phyloP scores from a whole-genome alignment of 2,888 invertebrate species.

The Diaphora mendica region DNA sequence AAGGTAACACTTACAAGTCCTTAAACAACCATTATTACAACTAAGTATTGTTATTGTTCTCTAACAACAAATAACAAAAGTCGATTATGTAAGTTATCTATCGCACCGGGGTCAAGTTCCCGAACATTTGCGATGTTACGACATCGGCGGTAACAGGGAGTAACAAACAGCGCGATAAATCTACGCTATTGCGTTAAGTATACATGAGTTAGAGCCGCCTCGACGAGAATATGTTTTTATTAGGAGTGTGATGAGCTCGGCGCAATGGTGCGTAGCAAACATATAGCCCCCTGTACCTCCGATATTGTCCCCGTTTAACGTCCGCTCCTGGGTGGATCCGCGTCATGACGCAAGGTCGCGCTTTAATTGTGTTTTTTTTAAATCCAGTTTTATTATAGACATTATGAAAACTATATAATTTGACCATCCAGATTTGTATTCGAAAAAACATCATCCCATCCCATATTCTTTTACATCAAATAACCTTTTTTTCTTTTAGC shows the following conservation, averaged over 20 bases:
- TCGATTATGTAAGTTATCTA: conserved; percentile 10
- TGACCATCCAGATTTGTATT: neutral
- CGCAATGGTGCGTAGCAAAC: conserved; percentile 37
- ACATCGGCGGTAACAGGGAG: conserved; percentile 27
- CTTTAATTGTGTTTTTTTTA: neutral
- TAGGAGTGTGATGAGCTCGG: conserved; percentile 39
- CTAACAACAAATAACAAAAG: conserved; percentile 6
- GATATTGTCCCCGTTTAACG: neutral
- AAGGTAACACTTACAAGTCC: neutral
- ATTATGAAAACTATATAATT: neutral
- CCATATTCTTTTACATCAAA: neutral
- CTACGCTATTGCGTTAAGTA: conserved; percentile 57
- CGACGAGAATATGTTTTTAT: conserved; percentile 65
- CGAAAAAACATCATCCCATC: neutral
- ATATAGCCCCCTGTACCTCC: conserved; percentile 17
- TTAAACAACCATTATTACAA: neutral
- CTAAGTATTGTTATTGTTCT: conserved; percentile 13
- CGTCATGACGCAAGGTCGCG: neutral
- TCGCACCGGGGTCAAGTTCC: neutral
- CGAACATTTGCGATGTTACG: neutral
- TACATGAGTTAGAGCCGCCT: conserved; percentile 48
- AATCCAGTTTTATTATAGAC: neutral
- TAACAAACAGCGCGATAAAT: conserved; percentile 68
- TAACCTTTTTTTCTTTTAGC: neutral
- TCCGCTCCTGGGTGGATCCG: neutral